A percentile compares a stretch with the other conserved stretches of the same genome.
Evolutionary conservation across 2,888 invertebrate species (phyloP).

Genomic region (Mylabris sibirica): DNA sequence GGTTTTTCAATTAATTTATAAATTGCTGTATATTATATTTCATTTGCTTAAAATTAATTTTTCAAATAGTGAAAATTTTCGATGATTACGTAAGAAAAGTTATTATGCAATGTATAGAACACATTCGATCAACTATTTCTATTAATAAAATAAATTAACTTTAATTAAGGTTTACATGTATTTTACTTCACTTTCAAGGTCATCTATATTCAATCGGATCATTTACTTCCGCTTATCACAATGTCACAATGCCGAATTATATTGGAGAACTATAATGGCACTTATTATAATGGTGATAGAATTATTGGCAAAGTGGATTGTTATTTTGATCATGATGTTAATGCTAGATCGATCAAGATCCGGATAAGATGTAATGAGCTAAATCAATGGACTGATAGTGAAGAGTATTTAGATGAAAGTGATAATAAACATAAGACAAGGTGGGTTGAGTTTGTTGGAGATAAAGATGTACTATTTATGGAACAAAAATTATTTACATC

Average conservation of each 20-base stretch:
- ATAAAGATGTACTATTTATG: slow-evolving; percentile 44
- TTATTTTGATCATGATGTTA: slow-evolving; percentile 25
- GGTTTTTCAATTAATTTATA: not conserved
- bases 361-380: slow-evolving; percentile 44
- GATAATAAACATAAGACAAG: slow-evolving; percentile 45
- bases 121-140: too few relatives aligned
- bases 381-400: slow-evolving; percentile 47
- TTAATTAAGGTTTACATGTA: not conserved
- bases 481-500: slow-evolving; percentile 50
- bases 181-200: not conserved
- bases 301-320: slow-evolving; percentile 26
- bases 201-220: too few relatives aligned
- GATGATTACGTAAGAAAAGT: too few relatives aligned
- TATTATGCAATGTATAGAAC: too few relatives aligned
- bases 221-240: not conserved
- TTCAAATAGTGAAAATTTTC: too few relatives aligned
- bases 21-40: too few relatives aligned
- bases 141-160: too few relatives aligned
- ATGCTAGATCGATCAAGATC: slow-evolving; percentile 33
- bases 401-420: slow-evolving; percentile 44
- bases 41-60: too few relatives aligned
- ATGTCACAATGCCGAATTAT: slow-evolving; percentile 26
- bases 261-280: slow-evolving; percentile 27
- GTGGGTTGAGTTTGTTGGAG: slow-evolving; percentile 42
- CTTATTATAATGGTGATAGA: slow-evolving; percentile 22